Evolutionary conservation across 2,113 vertebrate species (phyloP).

Genomic region (mouse (Mus musculus)): DNA sequence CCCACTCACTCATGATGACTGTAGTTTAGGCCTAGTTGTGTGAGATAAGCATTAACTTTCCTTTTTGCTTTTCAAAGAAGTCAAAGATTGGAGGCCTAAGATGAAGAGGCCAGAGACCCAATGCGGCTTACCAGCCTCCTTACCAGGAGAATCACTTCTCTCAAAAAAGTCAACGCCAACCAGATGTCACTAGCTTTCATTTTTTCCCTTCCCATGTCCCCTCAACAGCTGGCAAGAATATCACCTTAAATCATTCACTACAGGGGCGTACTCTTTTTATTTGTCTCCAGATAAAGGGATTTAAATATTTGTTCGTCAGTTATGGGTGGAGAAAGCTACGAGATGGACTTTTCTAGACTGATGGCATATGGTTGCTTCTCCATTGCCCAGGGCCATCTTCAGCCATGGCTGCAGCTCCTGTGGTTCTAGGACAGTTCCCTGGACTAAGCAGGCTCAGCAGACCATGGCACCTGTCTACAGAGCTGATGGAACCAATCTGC

Average conservation of each 20-base stretch:
- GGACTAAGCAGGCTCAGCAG: not conserved
- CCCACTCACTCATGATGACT: not conserved
- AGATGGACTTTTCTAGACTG: constrained; percentile 82
- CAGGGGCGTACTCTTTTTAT: constrained; percentile 84
- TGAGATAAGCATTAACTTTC: constrained; percentile 77
- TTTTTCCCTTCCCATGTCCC: constrained; percentile 73
- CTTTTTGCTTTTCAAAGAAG: constrained; percentile 83
- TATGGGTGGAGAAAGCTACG: constrained; percentile 83
- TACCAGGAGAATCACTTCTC: constrained; percentile 77
- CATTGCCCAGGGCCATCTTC: not conserved
- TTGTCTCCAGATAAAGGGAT: constrained; percentile 86
- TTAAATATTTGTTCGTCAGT: constrained; percentile 81
- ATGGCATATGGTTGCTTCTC: constrained; percentile 4
- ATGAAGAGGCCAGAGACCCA: not conserved
- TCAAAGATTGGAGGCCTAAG: not conserved
- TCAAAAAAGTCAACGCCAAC: constrained; percentile 82
- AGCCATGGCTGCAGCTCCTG: not conserved
- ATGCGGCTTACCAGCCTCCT: constrained; percentile 66
- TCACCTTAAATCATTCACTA: constrained; percentile 84
- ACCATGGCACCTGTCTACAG: not conserved
- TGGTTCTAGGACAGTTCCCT: not conserved
- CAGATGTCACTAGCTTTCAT: constrained; percentile 80
- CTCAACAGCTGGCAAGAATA: constrained; percentile 86
- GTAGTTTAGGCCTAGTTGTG: constrained; percentile 73
- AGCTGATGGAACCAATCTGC: accelerated